Evolutionary conservation across 2,797 vertebrate species (phyloP).

Genomic region (Cheirogaleus major): DNA sequence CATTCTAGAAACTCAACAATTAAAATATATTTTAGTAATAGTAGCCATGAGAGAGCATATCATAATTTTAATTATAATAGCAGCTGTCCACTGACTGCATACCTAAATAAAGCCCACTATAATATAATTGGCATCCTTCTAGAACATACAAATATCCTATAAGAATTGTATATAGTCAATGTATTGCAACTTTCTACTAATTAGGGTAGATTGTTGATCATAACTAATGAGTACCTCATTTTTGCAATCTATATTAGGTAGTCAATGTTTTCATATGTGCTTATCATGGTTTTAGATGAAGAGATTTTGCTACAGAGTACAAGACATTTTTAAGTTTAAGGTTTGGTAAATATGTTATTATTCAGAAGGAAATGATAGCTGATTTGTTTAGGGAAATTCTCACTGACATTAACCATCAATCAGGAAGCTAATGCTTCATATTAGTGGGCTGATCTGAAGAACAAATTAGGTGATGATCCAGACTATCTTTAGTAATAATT

Average conservation of each 20-base stretch:
- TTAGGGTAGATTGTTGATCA: neutral
- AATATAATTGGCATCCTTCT: neutral
- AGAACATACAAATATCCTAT: neutral
- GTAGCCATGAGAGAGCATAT: neutral
- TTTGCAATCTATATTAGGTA: neutral
- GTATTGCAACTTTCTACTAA: neutral
- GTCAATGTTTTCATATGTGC: neutral
- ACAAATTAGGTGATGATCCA: constrained; percentile 23
- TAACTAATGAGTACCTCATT: neutral
- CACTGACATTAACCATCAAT: constrained; percentile 26
- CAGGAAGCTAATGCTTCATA: neutral
- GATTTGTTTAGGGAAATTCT: neutral
- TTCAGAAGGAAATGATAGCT: neutral
- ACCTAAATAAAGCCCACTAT: neutral
- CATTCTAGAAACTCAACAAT: neutral
- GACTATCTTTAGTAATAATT: constrained; percentile 58
- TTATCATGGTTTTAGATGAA: neutral
- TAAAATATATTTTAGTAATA: neutral
- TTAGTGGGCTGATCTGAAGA: constrained; percentile 25
- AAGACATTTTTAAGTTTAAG: constrained; percentile 41
- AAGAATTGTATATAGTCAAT: neutral
- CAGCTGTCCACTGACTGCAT: neutral
- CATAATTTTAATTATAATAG: neutral
- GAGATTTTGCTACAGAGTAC: neutral
- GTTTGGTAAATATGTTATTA: constrained; percentile 10